A percentile compares a stretch with the other conserved stretches of the same genome.
Conservation (phyloP, 2,888 invertebrate species). For the Lithophane semibrunnea region DNA sequence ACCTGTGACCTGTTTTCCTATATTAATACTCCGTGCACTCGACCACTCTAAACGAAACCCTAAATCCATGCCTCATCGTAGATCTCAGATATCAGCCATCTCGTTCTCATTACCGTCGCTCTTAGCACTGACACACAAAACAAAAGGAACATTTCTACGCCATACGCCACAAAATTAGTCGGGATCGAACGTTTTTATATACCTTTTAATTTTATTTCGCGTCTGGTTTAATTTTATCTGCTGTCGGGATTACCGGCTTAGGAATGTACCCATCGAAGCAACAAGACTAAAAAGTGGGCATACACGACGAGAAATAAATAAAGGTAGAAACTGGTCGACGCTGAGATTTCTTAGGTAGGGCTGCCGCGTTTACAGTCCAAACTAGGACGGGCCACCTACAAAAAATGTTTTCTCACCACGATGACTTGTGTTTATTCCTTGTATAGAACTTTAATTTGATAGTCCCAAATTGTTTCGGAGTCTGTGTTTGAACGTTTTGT, state of each 20-base stretch:
- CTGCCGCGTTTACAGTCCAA: slow-evolving; percentile 64
- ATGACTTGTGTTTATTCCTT: slow-evolving; percentile 68
- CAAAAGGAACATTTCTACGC: slow-evolving; percentile 75
- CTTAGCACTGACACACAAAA: slow-evolving; percentile 64
- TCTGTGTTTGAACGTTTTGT: slow-evolving; percentile 62
- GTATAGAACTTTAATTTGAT: slow-evolving; percentile 71
- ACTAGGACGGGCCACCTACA: slow-evolving; percentile 60
- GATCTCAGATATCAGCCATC: slow-evolving; percentile 67
- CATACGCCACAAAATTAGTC: slow-evolving; percentile 89
- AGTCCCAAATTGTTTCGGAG: slow-evolving; percentile 69
- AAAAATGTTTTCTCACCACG: slow-evolving; percentile 67
- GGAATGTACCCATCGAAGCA: slow-evolving; percentile 89
- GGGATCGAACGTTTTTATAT: slow-evolving; percentile 87
- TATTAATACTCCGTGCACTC: slow-evolving; percentile 51
- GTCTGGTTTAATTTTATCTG: slow-evolving; percentile 91
- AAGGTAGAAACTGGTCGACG: slow-evolving; percentile 86
- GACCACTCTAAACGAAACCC: slow-evolving; percentile 50
- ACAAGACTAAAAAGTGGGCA: slow-evolving; percentile 87
- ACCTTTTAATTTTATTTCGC: slow-evolving; percentile 90
- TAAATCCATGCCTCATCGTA: slow-evolving; percentile 58
- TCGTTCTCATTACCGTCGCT: slow-evolving; percentile 62
- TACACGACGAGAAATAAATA: slow-evolving; percentile 89
- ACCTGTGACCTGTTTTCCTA: slow-evolving; percentile 64
- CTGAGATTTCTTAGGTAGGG: slow-evolving; percentile 85
- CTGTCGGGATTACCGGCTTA: slow-evolving; percentile 90